Evolutionary conservation across 2,888 invertebrate genomes (phyloP).

Genomic region (Nezara viridula): DNA sequence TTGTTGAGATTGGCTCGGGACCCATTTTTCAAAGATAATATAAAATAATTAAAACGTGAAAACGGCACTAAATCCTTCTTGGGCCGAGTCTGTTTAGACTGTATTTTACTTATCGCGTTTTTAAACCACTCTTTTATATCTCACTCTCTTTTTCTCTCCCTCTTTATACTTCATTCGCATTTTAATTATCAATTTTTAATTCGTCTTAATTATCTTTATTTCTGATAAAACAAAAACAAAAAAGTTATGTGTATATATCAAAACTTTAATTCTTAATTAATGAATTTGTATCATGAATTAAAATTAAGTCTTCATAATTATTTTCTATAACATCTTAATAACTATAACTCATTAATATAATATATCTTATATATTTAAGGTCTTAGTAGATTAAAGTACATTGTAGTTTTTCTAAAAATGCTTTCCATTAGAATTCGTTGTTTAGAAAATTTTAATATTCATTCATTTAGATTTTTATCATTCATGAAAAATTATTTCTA

Average conservation of each 20-base stretch:
- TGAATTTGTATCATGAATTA: not conserved
- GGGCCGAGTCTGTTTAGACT: not conserved
- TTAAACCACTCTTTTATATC: not conserved
- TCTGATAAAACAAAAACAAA: not conserved
- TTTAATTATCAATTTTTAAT: not conserved
- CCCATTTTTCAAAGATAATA: constrained; percentile 25
- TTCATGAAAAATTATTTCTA: too few species aligned
- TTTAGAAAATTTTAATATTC: too few species aligned
- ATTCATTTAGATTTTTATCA: too few species aligned
- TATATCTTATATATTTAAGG: too few species aligned
- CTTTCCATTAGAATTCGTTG: too few species aligned
- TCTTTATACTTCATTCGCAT: not conserved
- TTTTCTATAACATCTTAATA: too few species aligned
- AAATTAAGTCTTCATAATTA: too few species aligned
- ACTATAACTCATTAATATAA: too few species aligned
- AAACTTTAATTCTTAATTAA: not conserved
- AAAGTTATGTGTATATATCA: not conserved
- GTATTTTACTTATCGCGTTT: constrained; percentile 20
- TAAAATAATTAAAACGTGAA: constrained; percentile 40
- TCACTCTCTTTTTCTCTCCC: not conserved
- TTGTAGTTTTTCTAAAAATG: too few species aligned
- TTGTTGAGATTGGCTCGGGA: constrained; percentile 7
- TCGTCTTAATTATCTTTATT: not conserved
- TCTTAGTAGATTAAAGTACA: too few species aligned
- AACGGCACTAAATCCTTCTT: not conserved